Percentiles rank a stretch among this genome's conserved stretches.
phyloP scores from a whole-genome alignment of 2,888 invertebrate genomes.

The Tetanocera ferruginea region DNA sequence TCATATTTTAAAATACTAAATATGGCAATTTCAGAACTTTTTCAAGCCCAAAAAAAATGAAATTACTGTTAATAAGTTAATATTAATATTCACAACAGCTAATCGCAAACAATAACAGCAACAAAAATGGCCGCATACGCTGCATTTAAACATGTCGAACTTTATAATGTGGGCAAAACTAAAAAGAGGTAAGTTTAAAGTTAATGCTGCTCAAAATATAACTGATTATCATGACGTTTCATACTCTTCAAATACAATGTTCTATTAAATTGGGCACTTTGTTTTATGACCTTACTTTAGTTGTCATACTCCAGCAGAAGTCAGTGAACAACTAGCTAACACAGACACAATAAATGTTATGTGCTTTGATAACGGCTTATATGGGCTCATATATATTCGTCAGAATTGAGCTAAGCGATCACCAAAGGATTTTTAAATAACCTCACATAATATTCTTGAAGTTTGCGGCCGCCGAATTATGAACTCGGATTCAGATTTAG shows the following conservation, averaged over 20 bases:
- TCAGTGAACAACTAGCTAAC: not conserved
- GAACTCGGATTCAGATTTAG: no score
- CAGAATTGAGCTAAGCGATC: no score
- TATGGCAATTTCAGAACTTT: not conserved
- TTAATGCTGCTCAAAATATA: constrained; percentile 20
- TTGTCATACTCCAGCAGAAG: not conserved
- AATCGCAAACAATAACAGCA: constrained; percentile 19
- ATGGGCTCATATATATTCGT: no score
- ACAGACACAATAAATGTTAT: no score
- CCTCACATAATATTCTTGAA: no score
- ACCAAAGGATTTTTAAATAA: no score
- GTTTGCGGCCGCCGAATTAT: no score
- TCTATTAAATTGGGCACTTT: not conserved
- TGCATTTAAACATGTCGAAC: constrained; percentile 92
- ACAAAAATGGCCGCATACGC: constrained; percentile 88
- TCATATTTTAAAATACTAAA: not conserved
- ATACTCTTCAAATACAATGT: not conserved
- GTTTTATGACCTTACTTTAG: not conserved
- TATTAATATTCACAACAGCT: not conserved
- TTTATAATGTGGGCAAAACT: constrained; percentile 93
- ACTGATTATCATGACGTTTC: constrained; percentile 24
- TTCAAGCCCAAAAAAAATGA: not conserved
- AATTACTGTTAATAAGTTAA: not conserved
- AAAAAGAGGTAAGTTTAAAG: constrained; percentile 85
- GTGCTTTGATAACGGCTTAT: no score